Conservation (phyloP, 2,113 vertebrate genomes). For the Ctenodactylus gundi region DNA sequence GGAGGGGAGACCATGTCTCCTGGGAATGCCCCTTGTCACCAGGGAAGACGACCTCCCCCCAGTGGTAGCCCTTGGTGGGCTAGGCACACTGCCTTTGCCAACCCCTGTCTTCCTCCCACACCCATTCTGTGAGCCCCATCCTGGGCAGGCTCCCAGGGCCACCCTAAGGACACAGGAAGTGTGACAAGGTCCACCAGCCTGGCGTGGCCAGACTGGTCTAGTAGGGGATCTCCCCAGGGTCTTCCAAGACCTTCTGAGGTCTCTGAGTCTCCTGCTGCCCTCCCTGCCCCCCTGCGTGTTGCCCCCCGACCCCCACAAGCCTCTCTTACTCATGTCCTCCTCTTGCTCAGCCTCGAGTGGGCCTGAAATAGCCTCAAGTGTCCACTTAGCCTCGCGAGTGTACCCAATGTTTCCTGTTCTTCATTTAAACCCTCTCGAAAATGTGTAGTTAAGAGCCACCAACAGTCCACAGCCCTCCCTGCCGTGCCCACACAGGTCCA, state of each 20-base stretch:
- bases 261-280: too few relatives aligned
- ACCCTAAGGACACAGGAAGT: accelerated
- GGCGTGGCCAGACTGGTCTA: neutral
- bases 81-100: too few relatives aligned
- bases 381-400: neutral
- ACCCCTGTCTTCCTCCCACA: neutral
- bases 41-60: neutral
- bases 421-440: neutral
- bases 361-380: neutral
- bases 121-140: neutral
- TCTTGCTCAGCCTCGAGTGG: neutral
- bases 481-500: too few relatives aligned
- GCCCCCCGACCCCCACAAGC: accelerated
- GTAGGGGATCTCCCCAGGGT: neutral
- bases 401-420: neutral
- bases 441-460: neutral
- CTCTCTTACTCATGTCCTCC: too few relatives aligned
- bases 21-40: neutral
- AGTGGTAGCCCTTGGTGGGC: accelerated
- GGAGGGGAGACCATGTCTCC: too few relatives aligned
- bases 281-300: too few relatives aligned
- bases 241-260: too few relatives aligned
- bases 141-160: too few relatives aligned
- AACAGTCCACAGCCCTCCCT: too few relatives aligned
- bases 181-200: accelerated